Evolutionary conservation across 1,140 invertebrate genomes (phyloP).

Genomic region (Diabrotica undecimpunctata): DNA sequence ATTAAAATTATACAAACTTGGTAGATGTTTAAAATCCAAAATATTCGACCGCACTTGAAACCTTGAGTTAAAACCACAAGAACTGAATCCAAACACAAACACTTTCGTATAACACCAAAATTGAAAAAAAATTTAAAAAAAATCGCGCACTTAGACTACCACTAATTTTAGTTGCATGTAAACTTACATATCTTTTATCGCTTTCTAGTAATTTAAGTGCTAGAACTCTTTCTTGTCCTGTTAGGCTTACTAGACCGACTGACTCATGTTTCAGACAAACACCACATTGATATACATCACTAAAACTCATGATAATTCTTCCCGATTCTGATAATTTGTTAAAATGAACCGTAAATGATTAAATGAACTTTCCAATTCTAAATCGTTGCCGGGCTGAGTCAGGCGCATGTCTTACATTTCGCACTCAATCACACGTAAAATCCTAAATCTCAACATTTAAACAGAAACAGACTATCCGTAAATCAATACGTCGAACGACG

Average conservation of each 20-base stretch:
- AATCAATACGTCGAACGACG: background rate
- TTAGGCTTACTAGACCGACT: constrained; percentile 5
- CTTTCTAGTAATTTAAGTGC: constrained; percentile 3
- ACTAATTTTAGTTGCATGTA: no score
- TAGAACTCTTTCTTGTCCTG: constrained; percentile 10
- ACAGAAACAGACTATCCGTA: background rate
- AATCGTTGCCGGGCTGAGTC: constrained; percentile 1
- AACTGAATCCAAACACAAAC: no score
- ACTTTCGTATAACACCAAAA: no score
- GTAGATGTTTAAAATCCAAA: no score
- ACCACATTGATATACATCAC: constrained; percentile 16
- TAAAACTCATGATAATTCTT: constrained; percentile 9
- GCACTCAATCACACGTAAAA: background rate
- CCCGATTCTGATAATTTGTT: constrained; percentile 11
- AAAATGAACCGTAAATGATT: constrained; percentile 19
- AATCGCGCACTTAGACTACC: no score
- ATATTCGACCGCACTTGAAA: no score
- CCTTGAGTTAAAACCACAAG: no score
- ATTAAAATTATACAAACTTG: no score
- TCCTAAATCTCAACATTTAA: no score
- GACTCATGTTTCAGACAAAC: constrained; percentile 10
- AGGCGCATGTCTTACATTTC: constrained; percentile 9
- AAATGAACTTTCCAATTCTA: constrained; percentile 19
- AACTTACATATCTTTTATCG: constrained; percentile 2
- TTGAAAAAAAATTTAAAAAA: no score